Evolutionary conservation across 2,797 vertebrate genomes (phyloP).

Genomic region (Myotis myotis): DNA sequence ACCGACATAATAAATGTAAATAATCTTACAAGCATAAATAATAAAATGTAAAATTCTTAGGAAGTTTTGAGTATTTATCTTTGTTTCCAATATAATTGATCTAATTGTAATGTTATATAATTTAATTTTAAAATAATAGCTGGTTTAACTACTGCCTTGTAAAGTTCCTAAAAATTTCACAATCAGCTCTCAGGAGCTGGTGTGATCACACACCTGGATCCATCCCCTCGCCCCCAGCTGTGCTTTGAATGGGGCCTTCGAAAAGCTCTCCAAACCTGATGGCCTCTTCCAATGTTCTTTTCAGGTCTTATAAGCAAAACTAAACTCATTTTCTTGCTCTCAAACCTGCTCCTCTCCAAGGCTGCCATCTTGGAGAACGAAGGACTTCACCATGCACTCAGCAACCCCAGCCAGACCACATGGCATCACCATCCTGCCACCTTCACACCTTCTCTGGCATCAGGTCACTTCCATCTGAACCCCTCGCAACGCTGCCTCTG

Average conservation of each 20-base stretch:
- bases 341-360: background rate
- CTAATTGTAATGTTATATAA: background rate
- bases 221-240: background rate
- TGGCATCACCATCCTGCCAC: background rate
- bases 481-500: background rate
- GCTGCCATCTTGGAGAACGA: background rate
- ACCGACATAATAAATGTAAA: background rate
- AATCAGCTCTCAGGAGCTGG: background rate
- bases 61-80: constrained; percentile 24
- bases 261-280: background rate
- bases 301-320: background rate
- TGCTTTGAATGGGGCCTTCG: background rate
- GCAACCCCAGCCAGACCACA: background rate
- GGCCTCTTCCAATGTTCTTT: background rate
- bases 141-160: background rate
- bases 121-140: background rate
- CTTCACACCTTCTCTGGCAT: background rate
- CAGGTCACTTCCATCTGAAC: background rate
- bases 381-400: background rate
- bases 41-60: constrained; percentile 9
- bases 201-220: background rate
- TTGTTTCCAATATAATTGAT: background rate
- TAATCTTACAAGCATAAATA: background rate
- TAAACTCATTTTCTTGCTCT: background rate
- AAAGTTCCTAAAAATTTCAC: background rate